Base-by-base conservation (phyloP, 2,113 vertebrate species). In the Psephotus haematonotus region DNA sequence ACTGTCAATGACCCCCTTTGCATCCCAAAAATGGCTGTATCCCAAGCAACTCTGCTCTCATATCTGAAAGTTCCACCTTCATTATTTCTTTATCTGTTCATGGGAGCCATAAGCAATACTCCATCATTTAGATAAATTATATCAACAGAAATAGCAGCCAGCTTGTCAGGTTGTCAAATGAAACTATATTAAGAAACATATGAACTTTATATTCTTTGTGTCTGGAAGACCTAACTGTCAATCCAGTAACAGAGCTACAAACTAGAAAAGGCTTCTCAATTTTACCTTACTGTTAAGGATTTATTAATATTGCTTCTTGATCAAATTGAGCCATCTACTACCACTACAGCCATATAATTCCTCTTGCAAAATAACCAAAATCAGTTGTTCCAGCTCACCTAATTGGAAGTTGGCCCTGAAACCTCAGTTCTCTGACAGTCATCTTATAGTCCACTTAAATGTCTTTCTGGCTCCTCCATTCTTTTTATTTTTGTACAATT, bases 1-100 rank as follows among this genome's bases (percentile, higher is more conserved):
- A 39, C 8, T 70, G 15, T 14, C 5, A 65, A 13, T 37, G 15
- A 72, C 6, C 1, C 6, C 13, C 5, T 37, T 59, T 0, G 0
- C 13, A 64, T 46, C 25, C 19, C 33, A 10, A 41, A 88, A 62
- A 7, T 1, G 1, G 17, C 9, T 7, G 2, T 33, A 43, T 44
- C 8, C 8, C 55, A 79, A 41, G 31, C 29, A 88, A 50, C 4
- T 67, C 6, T 60, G 23, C 28, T 50, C 59, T 59, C 23, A 25
- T 55, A 29, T 2, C 27, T 17, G 3, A 31, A 43, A 84, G 2
- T 57, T 83, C 29, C 68, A 17, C 11, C 17, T 28, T 46, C 17
- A 20, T 35, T 87, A 35, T 33, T 53, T 68, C 16, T 74, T 64
- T 27, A 28, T 70, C 12, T 74, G 6, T 83, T 84, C 63, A 43